Base-by-base conservation (phyloP, 35 echinoderm and acorn worm genomes). In the Acanthaster planci region DNA sequence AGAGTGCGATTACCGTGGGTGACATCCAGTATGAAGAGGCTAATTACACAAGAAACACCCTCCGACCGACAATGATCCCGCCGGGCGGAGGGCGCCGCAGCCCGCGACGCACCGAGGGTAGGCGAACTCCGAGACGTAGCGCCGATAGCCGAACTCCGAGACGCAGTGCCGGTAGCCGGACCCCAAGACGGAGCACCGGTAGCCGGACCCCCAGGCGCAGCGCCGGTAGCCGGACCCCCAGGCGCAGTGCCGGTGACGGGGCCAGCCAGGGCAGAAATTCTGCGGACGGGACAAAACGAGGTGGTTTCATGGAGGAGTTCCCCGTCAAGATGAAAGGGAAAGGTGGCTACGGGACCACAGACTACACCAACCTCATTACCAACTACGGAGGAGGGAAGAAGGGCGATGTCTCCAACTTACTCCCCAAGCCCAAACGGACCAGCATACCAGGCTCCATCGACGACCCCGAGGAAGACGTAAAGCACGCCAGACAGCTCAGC, bases 231-330 rank as follows among this genome's bases (percentile, higher is more conserved):
- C 56, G 8, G 27, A 77, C 2, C 77, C 76, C 39, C 19, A 52
- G 79, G 53, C 80, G 80, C 6, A 82, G n/a, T 2, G 79, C 56
- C 10, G 87, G 87, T 39, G 79, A 89, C 47, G 87, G 87, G 15
- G 79, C 78, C 9, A 89, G 79, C 40, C 54, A 83, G 21, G 54
- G 81, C 14, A 53, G 81, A 35, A 83, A 60, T 38, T 83, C 81
- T 6, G 81, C 54, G n/a, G 81, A 83, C 52, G 54, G 56, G 64
- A 30, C 34, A 1, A 26, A 34, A 37, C 14, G 54, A 40, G 53
- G 27, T 38, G 51, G 29, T 27, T 16, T 40, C 30, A 36, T 35
- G 52, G 64, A 34, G 18, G 64, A 72, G 23, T 72, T 72, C 34
- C 64, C 64, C 26, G 26, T 72, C 64, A 72, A 72, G 64, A 72